Conservation (phyloP, 1,140 invertebrate species). For the Ceratitis capitata region DNA sequence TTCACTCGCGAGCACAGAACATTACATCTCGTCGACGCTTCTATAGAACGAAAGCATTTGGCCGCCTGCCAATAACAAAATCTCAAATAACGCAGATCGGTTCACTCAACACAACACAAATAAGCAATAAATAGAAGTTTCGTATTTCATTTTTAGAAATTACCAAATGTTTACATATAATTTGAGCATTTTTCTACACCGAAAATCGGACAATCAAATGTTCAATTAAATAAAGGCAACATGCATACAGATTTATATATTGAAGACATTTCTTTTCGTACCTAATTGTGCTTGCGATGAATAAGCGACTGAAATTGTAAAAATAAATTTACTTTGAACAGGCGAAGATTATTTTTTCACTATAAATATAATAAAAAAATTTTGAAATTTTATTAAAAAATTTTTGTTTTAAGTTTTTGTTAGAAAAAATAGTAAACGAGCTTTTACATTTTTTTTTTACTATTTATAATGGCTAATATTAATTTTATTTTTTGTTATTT, state of each 20-base stretch:
- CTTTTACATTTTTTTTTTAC: no score
- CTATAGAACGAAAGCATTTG: not conserved
- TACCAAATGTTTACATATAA: slow-evolving; percentile 19
- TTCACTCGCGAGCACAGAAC: not conserved
- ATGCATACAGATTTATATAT: not conserved
- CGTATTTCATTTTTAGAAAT: slow-evolving; percentile 36
- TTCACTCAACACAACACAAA: slow-evolving; percentile 19
- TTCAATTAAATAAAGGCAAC: slow-evolving; percentile 7
- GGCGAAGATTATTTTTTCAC: not conserved
- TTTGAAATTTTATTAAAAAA: no score
- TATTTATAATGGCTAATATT: no score
- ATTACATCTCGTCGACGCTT: not conserved
- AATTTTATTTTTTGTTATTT: no score
- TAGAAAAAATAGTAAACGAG: no score
- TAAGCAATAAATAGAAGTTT: slow-evolving; percentile 32
- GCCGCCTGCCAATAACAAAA: not conserved
- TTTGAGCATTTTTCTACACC: not conserved
- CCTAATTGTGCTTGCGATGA: no score
- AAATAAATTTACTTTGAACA: not conserved
- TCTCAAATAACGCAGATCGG: slow-evolving; percentile 31
- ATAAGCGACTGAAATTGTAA: no score
- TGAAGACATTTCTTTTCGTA: no score
- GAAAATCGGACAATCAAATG: not conserved
- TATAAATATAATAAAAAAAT: no score
- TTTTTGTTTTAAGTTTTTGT: no score